Conservation (phyloP, 2,113 vertebrate genomes). For the Mus pahari region DNA sequence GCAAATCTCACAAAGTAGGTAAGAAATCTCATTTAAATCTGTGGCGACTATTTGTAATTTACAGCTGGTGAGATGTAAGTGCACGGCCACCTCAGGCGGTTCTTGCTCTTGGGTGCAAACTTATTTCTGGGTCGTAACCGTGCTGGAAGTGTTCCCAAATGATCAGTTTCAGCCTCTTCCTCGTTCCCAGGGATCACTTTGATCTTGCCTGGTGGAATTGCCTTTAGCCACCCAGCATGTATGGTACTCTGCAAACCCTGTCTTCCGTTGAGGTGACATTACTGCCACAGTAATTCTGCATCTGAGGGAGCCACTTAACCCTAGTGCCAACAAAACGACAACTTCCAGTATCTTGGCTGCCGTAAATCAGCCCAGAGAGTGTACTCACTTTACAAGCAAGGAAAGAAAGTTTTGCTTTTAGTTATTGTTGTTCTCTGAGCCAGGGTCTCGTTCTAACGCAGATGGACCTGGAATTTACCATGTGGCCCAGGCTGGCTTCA, state of each 20-base stretch:
- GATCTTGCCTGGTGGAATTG: background rate
- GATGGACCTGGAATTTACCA: background rate
- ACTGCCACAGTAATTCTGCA: background rate
- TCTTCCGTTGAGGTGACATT: background rate
- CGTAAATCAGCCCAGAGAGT: background rate
- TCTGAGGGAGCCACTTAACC: background rate
- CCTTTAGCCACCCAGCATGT: background rate
- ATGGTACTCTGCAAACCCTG: background rate
- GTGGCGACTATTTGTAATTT: background rate
- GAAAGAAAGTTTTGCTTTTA: background rate
- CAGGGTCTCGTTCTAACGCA: background rate
- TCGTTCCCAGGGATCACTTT: slow-evolving; percentile 47
- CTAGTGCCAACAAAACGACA: background rate
- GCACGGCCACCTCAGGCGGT: background rate
- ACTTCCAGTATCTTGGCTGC: background rate
- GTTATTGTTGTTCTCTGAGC: background rate
- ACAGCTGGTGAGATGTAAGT: background rate
- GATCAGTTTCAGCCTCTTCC: slow-evolving; percentile 46
- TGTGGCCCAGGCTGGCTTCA: background rate
- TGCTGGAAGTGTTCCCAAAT: background rate
- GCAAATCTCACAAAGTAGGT: background rate
- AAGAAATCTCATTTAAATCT: background rate
- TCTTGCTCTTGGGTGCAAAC: background rate
- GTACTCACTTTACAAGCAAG: background rate
- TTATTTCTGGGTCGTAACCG: background rate